Evolutionary conservation across 2,888 invertebrate genomes (phyloP), one percentile per base, ranked within the genome.

Genomic region (Lasioglossum morio): DNA sequence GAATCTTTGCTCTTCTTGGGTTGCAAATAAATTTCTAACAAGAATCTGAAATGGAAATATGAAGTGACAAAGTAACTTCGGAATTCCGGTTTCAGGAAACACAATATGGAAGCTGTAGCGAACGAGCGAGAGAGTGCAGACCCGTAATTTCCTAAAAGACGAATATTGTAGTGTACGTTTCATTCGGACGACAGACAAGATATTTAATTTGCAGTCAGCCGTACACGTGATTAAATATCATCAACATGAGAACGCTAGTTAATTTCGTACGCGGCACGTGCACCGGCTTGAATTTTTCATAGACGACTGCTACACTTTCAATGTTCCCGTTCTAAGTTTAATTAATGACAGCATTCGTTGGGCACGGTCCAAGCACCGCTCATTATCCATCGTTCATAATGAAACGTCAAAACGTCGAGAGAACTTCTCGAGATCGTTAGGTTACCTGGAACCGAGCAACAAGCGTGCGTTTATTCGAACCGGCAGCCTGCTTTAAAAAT

Each of bases 321-420:
- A 46, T 43, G 27, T 30, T 57, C 37, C 40, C 57, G 46, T 34
- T n/a, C 34, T 48, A 77, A 80, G 73, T 77, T 80, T 76, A 69
- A 80, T 80, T 80, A 80, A 53, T 53, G 77, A 43, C 43, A 79
- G 34, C 46, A 60, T 79, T 74, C 46, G 75, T 27, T 46, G 63
- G 30, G 12, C 46, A 34, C 63, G 48, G 16, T 75, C 63, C 46
- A 37, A 30, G 37, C 27, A 48, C 46, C 63, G 23, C 37, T 81
- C 81, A 16, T 81, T 69, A 73, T 57, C 43, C 57, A 12, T 14
- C 69, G 69, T 14, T 40, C 34, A 69, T 79, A 79, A 79, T 73
- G 73, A 48, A 74, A 53, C 72, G 79, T 82, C 82, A 74, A 82
- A 82, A 82, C 60, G 79, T 63, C 79, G 23, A 40, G 23, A 40